Evolutionary conservation across 1,140 invertebrate genomes (phyloP), one percentile per base, ranked within the genome.

Genomic region (Berghia stephanieae): DNA sequence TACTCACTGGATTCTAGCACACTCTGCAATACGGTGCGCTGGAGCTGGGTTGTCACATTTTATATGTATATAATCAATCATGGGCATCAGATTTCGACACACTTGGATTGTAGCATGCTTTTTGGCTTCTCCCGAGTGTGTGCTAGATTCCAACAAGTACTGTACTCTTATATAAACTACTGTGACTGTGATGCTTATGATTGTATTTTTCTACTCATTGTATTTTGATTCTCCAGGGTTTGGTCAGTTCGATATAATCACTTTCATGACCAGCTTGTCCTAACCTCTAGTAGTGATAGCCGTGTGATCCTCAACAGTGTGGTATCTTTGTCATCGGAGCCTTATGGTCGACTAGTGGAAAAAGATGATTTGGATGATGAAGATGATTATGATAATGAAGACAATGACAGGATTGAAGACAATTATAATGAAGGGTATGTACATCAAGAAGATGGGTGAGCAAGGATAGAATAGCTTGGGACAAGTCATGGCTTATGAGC

Each of bases 221-320:
- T 1, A 52, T 63, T 49, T 74, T 81, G 40, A 55, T 73, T 27
- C 21, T 86, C 70, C 88, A 94, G 94, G 94, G 93, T 98, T 21
- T 98, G 96, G 96, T 94, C 92, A 71, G 95, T 98, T 1, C 92
- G 95, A 57, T 99, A 96, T 84, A 99, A 99, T 90, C 94, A 94
- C 80, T 98, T 97, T 87, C 97, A 99, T 89, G 98, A 99, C 89
- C 97, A 99, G 90, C 90, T 99, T 24, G 90, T 99, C n/a, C 89
- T 99, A 70, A 96, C 96, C 5, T 95, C 96, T 38, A 97, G 96
- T 84, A 98, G 96, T 84, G 98, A 99, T 89, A 96, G 95, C 24
- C 91, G 95, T 82, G 97, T 98, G 0, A 92, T 98, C 82, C 90
- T 99, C 43, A 94, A 93, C 4, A 95, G 95, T 85, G 92, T 95